These are phyloP conservation scores for Halocynthia roretzi DNA, from an alignment of 23 tunicate genomes.

Conservation along the genomic window DNA sequence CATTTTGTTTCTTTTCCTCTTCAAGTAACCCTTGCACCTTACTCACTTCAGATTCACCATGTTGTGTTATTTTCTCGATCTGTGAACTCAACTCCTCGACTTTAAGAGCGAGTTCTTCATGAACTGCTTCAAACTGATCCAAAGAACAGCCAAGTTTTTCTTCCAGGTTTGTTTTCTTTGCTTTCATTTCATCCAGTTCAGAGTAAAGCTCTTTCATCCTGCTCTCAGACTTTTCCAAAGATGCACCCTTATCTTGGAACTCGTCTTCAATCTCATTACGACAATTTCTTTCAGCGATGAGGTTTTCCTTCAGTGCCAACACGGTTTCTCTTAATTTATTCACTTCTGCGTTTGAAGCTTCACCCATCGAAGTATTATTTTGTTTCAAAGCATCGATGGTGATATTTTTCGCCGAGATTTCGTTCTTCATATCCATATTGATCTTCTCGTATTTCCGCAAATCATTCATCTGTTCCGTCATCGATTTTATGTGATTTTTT, in stretches of 20 bases:
- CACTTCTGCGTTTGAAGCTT: not conserved
- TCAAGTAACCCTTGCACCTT: not conserved
- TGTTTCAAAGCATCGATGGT: constrained; percentile 50
- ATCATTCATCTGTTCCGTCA: constrained; percentile 33
- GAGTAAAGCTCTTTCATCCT: too few species aligned
- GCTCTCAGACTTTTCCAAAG: not conserved
- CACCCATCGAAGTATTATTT: not conserved
- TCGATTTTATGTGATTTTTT: constrained; percentile 57
- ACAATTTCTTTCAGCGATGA: constrained; percentile 1
- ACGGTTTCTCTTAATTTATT: constrained; percentile 12
- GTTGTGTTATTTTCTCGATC: not conserved
- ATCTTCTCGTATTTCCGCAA: constrained; percentile 22
- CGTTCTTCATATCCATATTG: constrained; percentile 36
- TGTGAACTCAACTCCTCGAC: not conserved
- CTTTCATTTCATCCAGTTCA: constrained; percentile 7
- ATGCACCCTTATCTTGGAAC: not conserved
- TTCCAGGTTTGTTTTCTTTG: not conserved
- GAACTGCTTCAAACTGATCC: constrained; percentile 8
- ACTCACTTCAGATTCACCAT: not conserved
- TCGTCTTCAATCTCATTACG: not conserved
- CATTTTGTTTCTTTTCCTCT: not conserved
- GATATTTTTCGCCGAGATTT: constrained; percentile 59
- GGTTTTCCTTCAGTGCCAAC: constrained; percentile 2
- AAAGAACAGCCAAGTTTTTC: not conserved
- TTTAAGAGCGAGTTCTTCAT: not conserved